Base-by-base conservation (phyloP, 1,140 invertebrate species). In the Bicyclus anynana region DNA sequence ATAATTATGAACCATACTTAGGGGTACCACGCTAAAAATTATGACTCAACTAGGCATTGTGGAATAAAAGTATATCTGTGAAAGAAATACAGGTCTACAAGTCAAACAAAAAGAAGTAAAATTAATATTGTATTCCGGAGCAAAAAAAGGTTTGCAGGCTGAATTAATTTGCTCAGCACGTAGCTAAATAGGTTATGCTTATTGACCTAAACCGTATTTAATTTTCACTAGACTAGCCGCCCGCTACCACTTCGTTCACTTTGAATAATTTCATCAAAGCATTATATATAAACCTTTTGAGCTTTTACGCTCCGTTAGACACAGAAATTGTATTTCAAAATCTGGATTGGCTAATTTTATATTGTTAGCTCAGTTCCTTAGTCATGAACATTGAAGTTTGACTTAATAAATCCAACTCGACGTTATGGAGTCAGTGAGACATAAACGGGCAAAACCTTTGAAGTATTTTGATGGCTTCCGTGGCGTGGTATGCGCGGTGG, bases 191-290 rank as follows among this genome's bases (percentile, higher is more conserved):
- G 40, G 40, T 44, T 44, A 44, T 16, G 40, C 40, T 44, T 44
- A 44, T 44, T 44, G 40, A 44, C 40, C 40, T 44, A 44, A 44
- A 44, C 40, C 20, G 40, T 44, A 44, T 44, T 44, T 44, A 44
- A 44, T 20, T 20, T 44, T 44, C 40, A 44, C 40, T 44, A 44
- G 40, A 44, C 40, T 44, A 44, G 40, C 17, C 40, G 17, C 16
- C 10, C 40, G 40, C 16, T 14, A 10, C 40, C 40, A 44, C 17
- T 44, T 44, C 6, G 12, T 18, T 44, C 40, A 16, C 40, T 12
- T 44, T 20, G 40, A 9, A 44, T 44, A 44, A 44, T 44, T 44
- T 44, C 18, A 44, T 44, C 40, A 44, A 44, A 44, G 40, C 40
- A 44, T 44, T 44, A 12, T 33, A 12, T 12, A 40, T 40, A 40